phyloP scores from a whole-genome alignment of 2,113 vertebrate genomes.

The Eonycteris spelaea region DNA sequence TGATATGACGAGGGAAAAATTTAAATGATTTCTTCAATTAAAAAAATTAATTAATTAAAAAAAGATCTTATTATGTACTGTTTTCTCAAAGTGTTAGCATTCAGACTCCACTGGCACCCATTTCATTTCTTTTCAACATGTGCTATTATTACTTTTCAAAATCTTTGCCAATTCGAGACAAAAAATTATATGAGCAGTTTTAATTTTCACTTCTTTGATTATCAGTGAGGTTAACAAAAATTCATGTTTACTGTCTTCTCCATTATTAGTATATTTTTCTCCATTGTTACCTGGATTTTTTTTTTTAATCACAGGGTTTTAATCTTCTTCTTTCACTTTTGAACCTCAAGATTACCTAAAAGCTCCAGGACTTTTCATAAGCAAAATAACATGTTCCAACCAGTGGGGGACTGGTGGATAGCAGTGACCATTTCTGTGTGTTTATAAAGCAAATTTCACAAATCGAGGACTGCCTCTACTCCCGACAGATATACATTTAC shows the following conservation, averaged over 20 bases:
- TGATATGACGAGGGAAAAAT: not conserved
- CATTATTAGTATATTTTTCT: not conserved
- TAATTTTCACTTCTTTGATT: slow-evolving; percentile 5
- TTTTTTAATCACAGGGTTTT: not conserved
- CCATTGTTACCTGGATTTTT: not conserved
- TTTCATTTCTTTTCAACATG: not conserved
- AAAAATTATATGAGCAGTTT: not conserved
- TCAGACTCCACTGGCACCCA: not conserved
- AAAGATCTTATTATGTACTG: not conserved
- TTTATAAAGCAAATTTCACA: slow-evolving; percentile 19
- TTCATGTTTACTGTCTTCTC: not conserved
- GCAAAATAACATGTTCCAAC: slow-evolving; percentile 11
- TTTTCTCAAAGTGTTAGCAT: not conserved
- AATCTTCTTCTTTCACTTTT: slow-evolving; percentile 4
- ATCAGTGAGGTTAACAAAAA: not conserved
- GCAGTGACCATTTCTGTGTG: not conserved
- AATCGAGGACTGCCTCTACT: not conserved
- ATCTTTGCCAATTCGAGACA: not conserved
- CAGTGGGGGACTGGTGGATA: not conserved
- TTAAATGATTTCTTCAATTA: too few species aligned
- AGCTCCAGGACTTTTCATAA: not conserved
- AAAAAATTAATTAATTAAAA: too few species aligned
- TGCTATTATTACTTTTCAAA: not conserved
- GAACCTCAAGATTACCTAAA: not conserved
- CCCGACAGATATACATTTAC: not conserved